A percentile compares a stretch with the other conserved stretches of the same genome.
These are phyloP conservation scores for Erpornis zantholeuca DNA, from an alignment of 2,113 vertebrate species.

Conservation along the genomic window DNA sequence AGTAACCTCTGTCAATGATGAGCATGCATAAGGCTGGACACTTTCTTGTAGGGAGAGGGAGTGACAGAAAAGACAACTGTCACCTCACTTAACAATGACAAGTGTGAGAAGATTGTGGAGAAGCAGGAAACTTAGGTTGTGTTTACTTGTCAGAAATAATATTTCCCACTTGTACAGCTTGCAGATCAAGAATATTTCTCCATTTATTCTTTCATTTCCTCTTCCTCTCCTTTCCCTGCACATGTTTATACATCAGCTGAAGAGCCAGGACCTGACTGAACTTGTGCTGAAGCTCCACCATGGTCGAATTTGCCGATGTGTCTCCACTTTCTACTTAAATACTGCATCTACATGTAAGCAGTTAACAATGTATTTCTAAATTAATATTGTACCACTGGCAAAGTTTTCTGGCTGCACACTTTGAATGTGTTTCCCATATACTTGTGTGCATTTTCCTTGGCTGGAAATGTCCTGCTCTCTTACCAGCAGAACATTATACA, in stretches of 20 bases:
- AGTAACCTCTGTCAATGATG: neutral
- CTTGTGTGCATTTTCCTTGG: neutral
- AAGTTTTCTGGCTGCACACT: neutral
- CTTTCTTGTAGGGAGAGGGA: neutral
- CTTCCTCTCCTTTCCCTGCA: neutral
- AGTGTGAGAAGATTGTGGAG: neutral
- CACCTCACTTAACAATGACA: neutral
- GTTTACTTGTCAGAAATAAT: neutral
- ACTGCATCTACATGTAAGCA: neutral
- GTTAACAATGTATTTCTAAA: neutral
- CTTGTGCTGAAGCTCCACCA: neutral
- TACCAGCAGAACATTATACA: neutral
- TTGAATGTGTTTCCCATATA: neutral
- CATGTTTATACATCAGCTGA: neutral
- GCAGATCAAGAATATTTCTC: neutral
- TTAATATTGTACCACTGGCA: neutral
- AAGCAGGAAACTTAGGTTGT: neutral
- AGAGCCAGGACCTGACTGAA: neutral
- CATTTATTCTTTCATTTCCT: neutral
- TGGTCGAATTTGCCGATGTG: accelerated
- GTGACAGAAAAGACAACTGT: neutral
- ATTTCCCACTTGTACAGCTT: neutral
- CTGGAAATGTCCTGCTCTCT: neutral
- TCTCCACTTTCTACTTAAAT: neutral
- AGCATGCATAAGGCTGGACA: neutral